phyloP scores from a whole-genome alignment of 2,113 vertebrate species.

The Brachyhypopomus occidentalis region DNA sequence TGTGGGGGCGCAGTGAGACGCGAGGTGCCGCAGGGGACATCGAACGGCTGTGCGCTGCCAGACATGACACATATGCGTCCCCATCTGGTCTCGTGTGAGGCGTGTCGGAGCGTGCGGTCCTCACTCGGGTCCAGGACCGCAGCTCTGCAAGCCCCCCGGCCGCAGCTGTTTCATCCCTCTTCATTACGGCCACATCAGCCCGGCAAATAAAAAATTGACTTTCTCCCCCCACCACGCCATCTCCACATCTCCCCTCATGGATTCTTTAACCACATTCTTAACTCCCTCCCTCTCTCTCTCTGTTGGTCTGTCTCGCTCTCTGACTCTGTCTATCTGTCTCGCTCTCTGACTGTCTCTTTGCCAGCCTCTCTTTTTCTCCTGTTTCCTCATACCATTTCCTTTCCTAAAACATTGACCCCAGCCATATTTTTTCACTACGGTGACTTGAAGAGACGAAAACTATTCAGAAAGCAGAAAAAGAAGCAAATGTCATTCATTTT shows the following conservation, averaged over 20 bases:
- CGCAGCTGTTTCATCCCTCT: constrained; percentile 54
- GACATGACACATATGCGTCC: constrained; percentile 57
- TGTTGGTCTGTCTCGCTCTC: neutral
- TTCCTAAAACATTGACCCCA: neutral
- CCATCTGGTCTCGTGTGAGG: constrained; percentile 54
- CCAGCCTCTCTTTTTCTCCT: constrained; percentile 1
- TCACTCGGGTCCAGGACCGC: constrained; percentile 45
- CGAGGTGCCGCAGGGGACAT: constrained; percentile 20
- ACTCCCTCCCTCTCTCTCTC: constrained; percentile 13
- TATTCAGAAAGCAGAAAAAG: constrained; percentile 36
- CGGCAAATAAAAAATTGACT: constrained; percentile 51
- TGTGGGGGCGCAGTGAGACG: neutral
- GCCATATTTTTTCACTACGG: constrained; percentile 35
- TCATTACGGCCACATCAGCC: constrained; percentile 55
- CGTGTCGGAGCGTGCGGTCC: constrained; percentile 35
- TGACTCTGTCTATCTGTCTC: too few relatives aligned
- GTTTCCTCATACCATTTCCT: neutral
- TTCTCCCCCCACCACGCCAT: constrained; percentile 21
- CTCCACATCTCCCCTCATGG: constrained; percentile 8
- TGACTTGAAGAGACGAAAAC: constrained; percentile 41
- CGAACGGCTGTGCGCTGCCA: constrained; percentile 44
- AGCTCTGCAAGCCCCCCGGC: constrained; percentile 47
- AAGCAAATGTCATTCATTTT: constrained; percentile 46
- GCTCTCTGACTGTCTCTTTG: neutral
- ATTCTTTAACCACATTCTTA: constrained; percentile 32